Evolutionary conservation across 1,140 invertebrate species (phyloP), one percentile per base, ranked within the genome.

Genomic region (Brachionus asplanchnoidis): DNA sequence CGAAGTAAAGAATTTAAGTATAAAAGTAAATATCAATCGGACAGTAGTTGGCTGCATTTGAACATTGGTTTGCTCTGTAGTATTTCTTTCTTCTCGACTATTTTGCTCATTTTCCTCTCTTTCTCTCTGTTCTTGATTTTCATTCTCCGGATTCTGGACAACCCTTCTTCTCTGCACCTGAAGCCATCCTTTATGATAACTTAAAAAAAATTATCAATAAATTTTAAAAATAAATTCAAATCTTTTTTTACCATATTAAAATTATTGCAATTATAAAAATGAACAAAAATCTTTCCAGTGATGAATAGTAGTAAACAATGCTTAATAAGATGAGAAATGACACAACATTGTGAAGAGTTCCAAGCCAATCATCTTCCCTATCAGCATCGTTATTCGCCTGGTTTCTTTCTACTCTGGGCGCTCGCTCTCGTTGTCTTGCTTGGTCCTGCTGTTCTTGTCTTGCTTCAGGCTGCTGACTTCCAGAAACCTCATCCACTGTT

Each of bases 121-220:
- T 80, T 80, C 26, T 80, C 56, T 40, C 3, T 3, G 42, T 12
- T 80, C 77, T 56, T 32, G 14, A 56, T 80, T 65, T 20, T 3
- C 53, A 60, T 60, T 60, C 23, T 65, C 26, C 1, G 28, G 50
- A 36, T 11, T 26, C 20, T 17, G 79, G 14, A 50, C 28, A 5
- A 65, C 79, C 42, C 79, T 40, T 82, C 79, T 82, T 26, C 79
- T 42, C 40, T 82, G 79, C 20, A 82, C 11, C 26, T 42, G 36
- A 40, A 82, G 36, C 79, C 50, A 82, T 14, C 79, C 79, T 42
- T 82, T 82, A 20, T 82, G 79, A 46, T 82, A 82, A n/a, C 79
- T 82, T 42, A 28, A 60, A 12, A 42, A 20, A 73, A 44, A 7
- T 28, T 20, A 28, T 32, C 17, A 68, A 26, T 23, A 26, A 26